These are phyloP conservation scores for Philereme vetulata DNA, from an alignment of 2,888 invertebrate species.

Conservation along the genomic window DNA sequence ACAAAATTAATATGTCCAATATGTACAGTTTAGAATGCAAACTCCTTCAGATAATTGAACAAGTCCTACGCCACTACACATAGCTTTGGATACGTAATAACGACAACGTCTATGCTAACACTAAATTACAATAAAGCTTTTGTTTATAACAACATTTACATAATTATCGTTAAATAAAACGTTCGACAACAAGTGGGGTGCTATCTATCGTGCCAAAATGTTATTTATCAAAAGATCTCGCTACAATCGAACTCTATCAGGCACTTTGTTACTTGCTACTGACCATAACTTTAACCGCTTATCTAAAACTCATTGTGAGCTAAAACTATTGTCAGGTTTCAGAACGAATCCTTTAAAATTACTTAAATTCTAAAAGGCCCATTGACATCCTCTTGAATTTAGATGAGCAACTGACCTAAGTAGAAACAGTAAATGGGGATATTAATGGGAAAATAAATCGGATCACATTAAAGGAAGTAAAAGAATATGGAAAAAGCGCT, in stretches of 20 bases:
- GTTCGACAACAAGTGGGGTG: constrained; percentile 63
- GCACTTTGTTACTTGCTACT: constrained; percentile 38
- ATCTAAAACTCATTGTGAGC: constrained; percentile 34
- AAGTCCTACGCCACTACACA: constrained; percentile 70
- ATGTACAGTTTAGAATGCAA: constrained; percentile 68
- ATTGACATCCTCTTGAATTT: too few relatives aligned
- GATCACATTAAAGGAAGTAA: neutral
- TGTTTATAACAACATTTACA: constrained; percentile 78
- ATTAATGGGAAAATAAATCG: constrained; percentile 2
- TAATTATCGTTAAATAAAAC: constrained; percentile 66
- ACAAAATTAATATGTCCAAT: constrained; percentile 57
- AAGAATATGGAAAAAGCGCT: constrained; percentile 9
- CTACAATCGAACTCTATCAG: constrained; percentile 33
- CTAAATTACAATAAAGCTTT: constrained; percentile 82
- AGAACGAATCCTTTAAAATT: constrained; percentile 29
- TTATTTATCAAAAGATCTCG: constrained; percentile 40
- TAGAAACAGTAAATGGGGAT: neutral
- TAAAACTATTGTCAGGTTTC: constrained; percentile 39
- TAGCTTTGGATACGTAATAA: constrained; percentile 80
- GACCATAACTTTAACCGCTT: constrained; percentile 34
- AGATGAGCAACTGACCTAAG: neutral
- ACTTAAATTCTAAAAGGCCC: neutral
- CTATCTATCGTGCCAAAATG: constrained; percentile 40
- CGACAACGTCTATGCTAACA: constrained; percentile 71
- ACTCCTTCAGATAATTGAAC: constrained; percentile 58